Evolutionary conservation across 1,140 invertebrate genomes (phyloP).

Genomic region (Probaryconus sp.): DNA sequence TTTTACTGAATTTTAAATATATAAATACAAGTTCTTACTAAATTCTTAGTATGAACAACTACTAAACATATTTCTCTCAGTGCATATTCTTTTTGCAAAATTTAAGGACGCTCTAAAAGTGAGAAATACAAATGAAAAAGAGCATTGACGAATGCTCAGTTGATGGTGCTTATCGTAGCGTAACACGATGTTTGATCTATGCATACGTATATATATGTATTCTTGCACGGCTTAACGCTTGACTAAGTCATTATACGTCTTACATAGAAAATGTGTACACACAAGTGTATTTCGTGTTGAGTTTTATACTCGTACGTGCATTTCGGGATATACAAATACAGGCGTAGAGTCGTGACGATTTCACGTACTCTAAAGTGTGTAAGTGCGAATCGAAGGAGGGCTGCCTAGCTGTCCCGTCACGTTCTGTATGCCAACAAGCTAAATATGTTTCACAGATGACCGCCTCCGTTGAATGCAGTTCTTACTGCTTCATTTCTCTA

Average conservation of each 20-base stretch:
- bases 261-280: conserved; percentile 54
- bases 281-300: conserved; percentile 48
- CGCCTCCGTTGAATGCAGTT: conserved; percentile 73
- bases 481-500: conserved; percentile 42
- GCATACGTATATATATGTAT: conserved; percentile 28
- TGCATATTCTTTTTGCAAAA: no score
- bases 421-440: conserved; percentile 77
- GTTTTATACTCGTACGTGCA: conserved; percentile 11
- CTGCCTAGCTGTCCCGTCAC: conserved; percentile 69
- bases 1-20: no score
- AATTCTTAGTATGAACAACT: no score
- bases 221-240: conserved; percentile 48
- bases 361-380: conserved; percentile 33
- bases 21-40: no score
- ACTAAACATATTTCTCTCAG: no score
- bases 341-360: conserved; percentile 10
- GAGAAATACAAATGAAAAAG: conserved; percentile 5
- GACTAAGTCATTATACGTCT: conserved; percentile 53
- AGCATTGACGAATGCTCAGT: conserved; percentile 47
- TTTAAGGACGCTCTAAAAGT: no score
- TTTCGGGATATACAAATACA: conserved; percentile 17
- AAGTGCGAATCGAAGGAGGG: conserved; percentile 48
- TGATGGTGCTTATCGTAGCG: conserved; percentile 45
- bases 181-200: conserved; percentile 30
- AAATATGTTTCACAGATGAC: conserved; percentile 78